Conservation (phyloP, 2,113 vertebrate species). For the Callionymus lyra region DNA sequence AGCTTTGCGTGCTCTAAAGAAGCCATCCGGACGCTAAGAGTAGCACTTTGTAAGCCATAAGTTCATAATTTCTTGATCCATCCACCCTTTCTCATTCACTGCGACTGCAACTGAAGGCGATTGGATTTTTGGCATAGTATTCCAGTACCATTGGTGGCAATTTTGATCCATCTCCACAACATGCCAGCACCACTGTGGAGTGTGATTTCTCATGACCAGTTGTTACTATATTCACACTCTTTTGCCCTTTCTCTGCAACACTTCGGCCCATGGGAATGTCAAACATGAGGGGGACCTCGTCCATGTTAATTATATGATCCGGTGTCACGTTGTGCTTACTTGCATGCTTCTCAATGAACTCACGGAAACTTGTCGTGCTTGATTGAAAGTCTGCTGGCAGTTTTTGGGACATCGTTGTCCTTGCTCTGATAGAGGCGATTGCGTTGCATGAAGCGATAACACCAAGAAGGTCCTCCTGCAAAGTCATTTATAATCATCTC, state of each 20-base stretch:
- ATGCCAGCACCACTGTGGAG: conserved; percentile 2
- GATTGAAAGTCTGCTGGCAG: conserved; percentile 3
- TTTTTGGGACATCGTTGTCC: conserved; percentile 2
- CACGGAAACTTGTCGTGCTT: background rate
- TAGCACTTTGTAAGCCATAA: background rate
- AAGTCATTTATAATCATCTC: conserved; percentile 8
- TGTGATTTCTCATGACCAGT: conserved; percentile 1
- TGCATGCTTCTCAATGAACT: conserved; percentile 1
- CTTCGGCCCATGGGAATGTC: conserved; percentile 1
- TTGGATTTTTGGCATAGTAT: background rate
- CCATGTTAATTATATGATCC: conserved; percentile 2
- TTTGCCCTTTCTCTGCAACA: conserved; percentile 1
- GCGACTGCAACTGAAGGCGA: background rate
- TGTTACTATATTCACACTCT: background rate
- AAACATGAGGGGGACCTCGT: background rate
- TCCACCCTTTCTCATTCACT: background rate
- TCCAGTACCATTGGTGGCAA: conserved; percentile 1
- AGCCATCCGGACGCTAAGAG: too few relatives aligned
- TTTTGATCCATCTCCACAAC: conserved; percentile 2
- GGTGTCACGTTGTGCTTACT: conserved; percentile 1
- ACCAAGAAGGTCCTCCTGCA: conserved; percentile 1
- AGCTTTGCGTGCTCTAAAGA: background rate
- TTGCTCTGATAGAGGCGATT: conserved; percentile 1
- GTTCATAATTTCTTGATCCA: conserved; percentile 1
- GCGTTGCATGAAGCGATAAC: background rate